Evolutionary conservation across 2,797 vertebrate species (phyloP).

Genomic region (Anisognathus igniventris): DNA sequence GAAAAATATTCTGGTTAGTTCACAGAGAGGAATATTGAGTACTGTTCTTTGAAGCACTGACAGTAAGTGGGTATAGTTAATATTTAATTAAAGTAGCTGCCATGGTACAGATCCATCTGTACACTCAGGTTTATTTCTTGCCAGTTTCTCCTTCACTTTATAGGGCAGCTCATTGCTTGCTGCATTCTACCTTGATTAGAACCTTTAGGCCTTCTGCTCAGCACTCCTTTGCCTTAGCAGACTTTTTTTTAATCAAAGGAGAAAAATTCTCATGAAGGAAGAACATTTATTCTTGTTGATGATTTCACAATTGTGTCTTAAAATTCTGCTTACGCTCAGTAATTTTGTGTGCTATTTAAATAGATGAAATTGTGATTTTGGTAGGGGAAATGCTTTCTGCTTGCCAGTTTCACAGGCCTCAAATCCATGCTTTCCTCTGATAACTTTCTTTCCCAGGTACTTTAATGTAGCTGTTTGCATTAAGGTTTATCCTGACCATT

Average conservation of each 20-base stretch:
- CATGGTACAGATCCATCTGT: not conserved
- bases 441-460: not conserved
- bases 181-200: not conserved
- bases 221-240: not conserved
- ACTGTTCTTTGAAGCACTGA: not conserved
- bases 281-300: not conserved
- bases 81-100: constrained; percentile 31
- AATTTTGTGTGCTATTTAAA: not conserved
- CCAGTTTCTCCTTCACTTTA: not conserved
- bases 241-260: not conserved
- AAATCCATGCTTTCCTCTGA: not conserved
- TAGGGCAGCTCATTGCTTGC: not conserved
- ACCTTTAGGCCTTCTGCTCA: not conserved
- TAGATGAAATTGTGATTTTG: not conserved
- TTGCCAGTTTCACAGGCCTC: not conserved
- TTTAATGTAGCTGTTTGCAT: not conserved
- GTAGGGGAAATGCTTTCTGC: not conserved
- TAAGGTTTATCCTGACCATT: not conserved
- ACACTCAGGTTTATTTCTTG: not conserved
- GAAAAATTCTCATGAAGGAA: not conserved
- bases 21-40: not conserved
- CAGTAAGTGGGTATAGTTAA: not conserved
- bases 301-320: not conserved
- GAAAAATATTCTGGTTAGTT: not conserved
- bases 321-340: not conserved